Base-by-base conservation (phyloP, 1,140 invertebrate species). In the Acromyrmex echinatior region DNA sequence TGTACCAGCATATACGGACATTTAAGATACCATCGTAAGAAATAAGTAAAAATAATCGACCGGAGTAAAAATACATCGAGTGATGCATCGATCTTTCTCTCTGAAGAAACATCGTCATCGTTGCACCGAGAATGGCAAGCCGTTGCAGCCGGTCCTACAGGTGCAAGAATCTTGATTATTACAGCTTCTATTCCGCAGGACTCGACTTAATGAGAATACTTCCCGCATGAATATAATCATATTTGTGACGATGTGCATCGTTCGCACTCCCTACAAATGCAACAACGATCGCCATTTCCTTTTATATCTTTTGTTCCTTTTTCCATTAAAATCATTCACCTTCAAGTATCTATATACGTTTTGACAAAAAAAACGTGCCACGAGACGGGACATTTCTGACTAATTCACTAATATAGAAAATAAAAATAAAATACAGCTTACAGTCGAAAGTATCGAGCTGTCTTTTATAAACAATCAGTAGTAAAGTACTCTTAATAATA, bases 131-230 rank as follows among this genome's bases (percentile, higher is more conserved):
- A 82, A 62, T 28, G 56, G 39, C 68, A 60, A 35, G 66, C 31
- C 65, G 65, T 73, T 82, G 70, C 56, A 35, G 56, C 25, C 28
- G 58, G 70, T 74, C 80, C 14, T 58, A 58, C 80, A 84, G 80
- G 80, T 84, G 80, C 70, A 84, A 84, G 56, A 74, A 84, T 60
- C 70, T 84, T 73, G 79, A 81, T 84, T 74, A 82, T 82, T 84
- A 74, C 56, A 76, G 39, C 56, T 62, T 62, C 80, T 84, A 84
- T 84, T 84, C 70, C 80, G 39, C 35, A 49, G 56, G 18, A 31
- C 66, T 82, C 35, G 21, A 60, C 70, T 84, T 84, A 84, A 84
- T 84, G 70, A 84, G 70, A 84, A 84, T 84, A 76, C 28, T 76
- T 84, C 18, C 70, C 45, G 56, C 45, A 45, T 45, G 28, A 35